Evolutionary conservation across 2,113 vertebrate genomes (phyloP), one percentile per base, ranked within the genome.

Genomic region (Mobula hypostoma): DNA sequence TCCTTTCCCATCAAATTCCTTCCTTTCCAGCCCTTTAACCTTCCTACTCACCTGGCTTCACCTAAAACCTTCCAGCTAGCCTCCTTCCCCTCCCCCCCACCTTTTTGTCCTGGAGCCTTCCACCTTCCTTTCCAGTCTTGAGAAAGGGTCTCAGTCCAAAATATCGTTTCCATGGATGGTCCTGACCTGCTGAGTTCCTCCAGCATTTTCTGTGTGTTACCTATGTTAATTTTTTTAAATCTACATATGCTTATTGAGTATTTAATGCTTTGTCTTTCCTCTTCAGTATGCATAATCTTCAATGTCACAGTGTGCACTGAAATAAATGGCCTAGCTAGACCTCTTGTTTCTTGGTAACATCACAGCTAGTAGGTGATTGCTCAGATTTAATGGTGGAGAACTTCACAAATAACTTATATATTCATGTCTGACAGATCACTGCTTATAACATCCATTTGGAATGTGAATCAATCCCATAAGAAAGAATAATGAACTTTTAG

Each of bases 401-500:
- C 96, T 97, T 97, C 96, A 96, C 97, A 97, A 96, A 97, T 97
- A 97, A 97, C 97, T 98, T 97, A 97, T 98, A 97, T 97, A 95
- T 98, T 96, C 96, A 95, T 96, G 96, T 97, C 95, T 97, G 97
- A 97, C 96, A 97, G 97, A 97, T 97, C 96, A 95, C 96, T 96
- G 96, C 97, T 97, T 97, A 97, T 96, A 96, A 97, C 97, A 97
- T 97, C 96, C 96, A 96, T 96, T 97, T 97, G 96, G 96, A 95
- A 96, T 96, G 96, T 96, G 95, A 97, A 96, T 95, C 97, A 97
- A 97, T 96, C 97, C 96, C 95, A 96, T 96, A 97, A 96, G 97
- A 96, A 97, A 96, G 96, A 98, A 97, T 97, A 97, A 98, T 97
- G 95, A 97, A 97, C 96, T 97, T 96, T 98, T 97, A 97, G 97